Evolutionary conservation across 1,140 invertebrate species (phyloP), one percentile per base, ranked within the genome.

Genomic region (Colletes latitarsis): DNA sequence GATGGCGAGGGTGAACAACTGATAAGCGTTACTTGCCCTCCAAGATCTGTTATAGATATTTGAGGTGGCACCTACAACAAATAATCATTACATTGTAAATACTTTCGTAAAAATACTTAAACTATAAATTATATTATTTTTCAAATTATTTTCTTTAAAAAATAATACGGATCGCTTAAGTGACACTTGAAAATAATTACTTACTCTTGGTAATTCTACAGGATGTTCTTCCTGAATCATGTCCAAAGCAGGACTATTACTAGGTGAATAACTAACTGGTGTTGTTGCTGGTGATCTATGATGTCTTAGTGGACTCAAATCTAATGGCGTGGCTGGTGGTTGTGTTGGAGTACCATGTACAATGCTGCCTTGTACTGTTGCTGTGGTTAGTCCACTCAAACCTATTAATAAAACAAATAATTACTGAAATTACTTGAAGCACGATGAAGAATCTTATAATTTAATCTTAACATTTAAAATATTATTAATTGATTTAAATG

Each of bases 21-120:
- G 1, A 97, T 95, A 55, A 97, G 90, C 0, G 96, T 97, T 1
- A 97, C 95, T 91, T 97, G 96, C 30, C 96, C 96, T n/a, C 97
- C 97, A 53, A 96, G 93, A 91, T 98, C 98, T 0, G 98, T 98
- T 6, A 98, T 95, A 85, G 97, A 98, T 82, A 98, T 98, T 92
- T 98, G 97, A 0, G 98, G 97, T 88, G 96, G 92, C 86, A 93
- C 91, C 91, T 93, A 82, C 12, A 85, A 87, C 17, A 80, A 74
- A 83, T 66, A 15, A 41, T 64, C 5, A 73, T 6, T 52, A 70
- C 17, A 39, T 41, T 63, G 55, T 55, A 67, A 49, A 52, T 2
- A n/a, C 8, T 66, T 63, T 17, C 53, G 62, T 9, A 49, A 41
- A 60, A 57, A 17, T 58, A 19, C 15, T 12, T 12, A n/a, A 4